These are phyloP conservation scores for Apus apus DNA, from an alignment of 2,113 vertebrate genomes.

Conservation along the genomic window DNA sequence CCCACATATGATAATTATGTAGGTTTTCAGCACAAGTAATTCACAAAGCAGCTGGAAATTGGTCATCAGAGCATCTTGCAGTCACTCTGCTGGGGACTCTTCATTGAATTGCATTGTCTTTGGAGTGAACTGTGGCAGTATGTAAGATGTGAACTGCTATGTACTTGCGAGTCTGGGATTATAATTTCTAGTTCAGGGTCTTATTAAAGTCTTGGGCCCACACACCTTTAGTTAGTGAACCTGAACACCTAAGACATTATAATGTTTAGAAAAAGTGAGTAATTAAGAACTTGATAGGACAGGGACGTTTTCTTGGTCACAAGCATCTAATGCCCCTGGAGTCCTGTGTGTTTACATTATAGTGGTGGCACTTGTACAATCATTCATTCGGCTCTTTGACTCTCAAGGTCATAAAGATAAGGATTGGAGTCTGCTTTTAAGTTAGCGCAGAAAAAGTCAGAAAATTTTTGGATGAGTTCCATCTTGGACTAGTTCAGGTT, in stretches of 20 bases:
- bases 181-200: background rate
- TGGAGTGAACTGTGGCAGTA: background rate
- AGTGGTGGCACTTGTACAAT: background rate
- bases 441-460: background rate
- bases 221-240: background rate
- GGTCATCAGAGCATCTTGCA: background rate
- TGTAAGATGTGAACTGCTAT: background rate
- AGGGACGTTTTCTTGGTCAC: background rate
- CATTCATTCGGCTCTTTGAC: background rate
- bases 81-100: background rate
- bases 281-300: background rate
- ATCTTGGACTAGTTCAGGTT: background rate
- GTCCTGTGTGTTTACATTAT: background rate
- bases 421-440: background rate
- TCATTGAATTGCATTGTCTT: background rate
- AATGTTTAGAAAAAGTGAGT: background rate
- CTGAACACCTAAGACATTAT: background rate
- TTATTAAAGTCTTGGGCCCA: background rate
- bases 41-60: background rate
- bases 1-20: fast-evolving
- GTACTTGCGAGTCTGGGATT: background rate
- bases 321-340: background rate
- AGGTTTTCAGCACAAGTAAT: background rate
- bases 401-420: background rate
- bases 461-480: background rate